Base-by-base conservation (phyloP, 2,888 invertebrate species). In the Tortricodes alternella region DNA sequence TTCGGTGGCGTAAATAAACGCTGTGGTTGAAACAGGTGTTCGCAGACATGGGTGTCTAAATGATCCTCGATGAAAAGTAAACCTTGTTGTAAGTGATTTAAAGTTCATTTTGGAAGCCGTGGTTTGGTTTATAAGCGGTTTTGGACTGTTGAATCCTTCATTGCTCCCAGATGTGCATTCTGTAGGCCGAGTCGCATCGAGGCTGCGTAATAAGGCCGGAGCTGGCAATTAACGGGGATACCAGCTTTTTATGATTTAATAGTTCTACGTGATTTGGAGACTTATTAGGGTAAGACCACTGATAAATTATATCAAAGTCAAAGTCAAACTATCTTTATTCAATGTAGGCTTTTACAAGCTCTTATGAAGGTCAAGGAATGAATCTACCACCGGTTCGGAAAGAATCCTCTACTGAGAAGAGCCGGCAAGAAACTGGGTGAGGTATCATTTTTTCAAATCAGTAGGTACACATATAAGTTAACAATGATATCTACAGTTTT, bases 121-220 rank as follows among this genome's bases (percentile, higher is more conserved):
- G 38, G 16, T 29, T 37, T 46, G 44, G n/a, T 38, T 41, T 65
- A 76, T 65, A 53, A 71, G 58, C 66, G 46, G 78, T 82, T 71
- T 66, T 32, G 37, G 46, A 53, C 61, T 67, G 60, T 23, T 13
- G 53, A 44, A 59, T 62, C 65, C 72, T 77, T 81, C 83, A 86
- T 86, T 80, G 85, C 84, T 87, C 85, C 89, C 89, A 89, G 89
- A 89, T 89, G 89, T 89, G 89, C 89, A 86, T 80, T 84, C 76
- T 76, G 71, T 78, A 78, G 71, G 76, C 80, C 76, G 76, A 82
- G 78, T 76, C 83, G 80, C 85, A 87, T 85, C 85, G 77, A 77
- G 74, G 74, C 73, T 75, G 74, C 72, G 73, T 83, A 83, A 84
- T 84, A 79, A 76, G 83, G 72, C 75, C 76, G 76, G 77, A 75